Evolutionary conservation across 92 coral and sea anemone genomes (phyloP).

Genomic region (Phenganax stokvisi): DNA sequence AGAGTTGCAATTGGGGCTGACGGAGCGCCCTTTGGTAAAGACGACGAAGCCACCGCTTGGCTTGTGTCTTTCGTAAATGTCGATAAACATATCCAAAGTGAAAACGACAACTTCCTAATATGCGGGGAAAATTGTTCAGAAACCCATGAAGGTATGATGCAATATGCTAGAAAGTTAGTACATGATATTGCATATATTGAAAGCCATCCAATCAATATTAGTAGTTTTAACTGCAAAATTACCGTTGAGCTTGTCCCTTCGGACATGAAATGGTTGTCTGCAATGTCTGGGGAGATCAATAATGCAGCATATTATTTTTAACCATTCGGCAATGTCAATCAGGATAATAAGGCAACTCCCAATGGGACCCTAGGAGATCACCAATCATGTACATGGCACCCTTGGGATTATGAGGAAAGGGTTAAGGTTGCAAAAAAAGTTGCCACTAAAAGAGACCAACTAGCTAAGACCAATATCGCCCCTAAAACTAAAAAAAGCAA

Average conservation of each 20-base stretch:
- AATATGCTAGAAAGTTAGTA: slow-evolving; percentile 48
- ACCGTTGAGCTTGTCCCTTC: slow-evolving; percentile 32
- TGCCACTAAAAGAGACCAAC: slow-evolving; percentile 13
- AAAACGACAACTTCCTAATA: slow-evolving; percentile 48
- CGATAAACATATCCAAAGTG: slow-evolving; percentile 47
- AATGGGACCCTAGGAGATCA: slow-evolving; percentile 42
- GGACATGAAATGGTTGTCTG: slow-evolving; percentile 42
- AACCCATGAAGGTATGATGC: slow-evolving; percentile 39
- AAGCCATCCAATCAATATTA: slow-evolving; percentile 19
- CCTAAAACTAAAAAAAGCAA: slow-evolving; percentile 46
- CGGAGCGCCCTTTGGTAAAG: slow-evolving; percentile 56
- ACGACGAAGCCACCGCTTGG: slow-evolving; percentile 55
- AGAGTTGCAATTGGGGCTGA: slow-evolving; percentile 56
- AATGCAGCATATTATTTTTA: slow-evolving; percentile 25
- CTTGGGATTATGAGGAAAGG: slow-evolving; percentile 12
- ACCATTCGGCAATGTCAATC: slow-evolving; percentile 38
- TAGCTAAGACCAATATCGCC: not conserved
- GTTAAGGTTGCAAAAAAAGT: slow-evolving; percentile 16
- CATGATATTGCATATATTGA: slow-evolving; percentile 41
- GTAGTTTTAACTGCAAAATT: slow-evolving; percentile 17
- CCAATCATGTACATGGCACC: slow-evolving; percentile 23
- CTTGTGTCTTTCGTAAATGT: slow-evolving; percentile 50
- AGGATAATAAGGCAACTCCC: slow-evolving; percentile 33
- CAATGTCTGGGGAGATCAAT: slow-evolving; percentile 41
- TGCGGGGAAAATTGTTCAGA: slow-evolving; percentile 60